Evolutionary conservation across 2,888 invertebrate species (phyloP).

Genomic region (Ephialtes manifestator): DNA sequence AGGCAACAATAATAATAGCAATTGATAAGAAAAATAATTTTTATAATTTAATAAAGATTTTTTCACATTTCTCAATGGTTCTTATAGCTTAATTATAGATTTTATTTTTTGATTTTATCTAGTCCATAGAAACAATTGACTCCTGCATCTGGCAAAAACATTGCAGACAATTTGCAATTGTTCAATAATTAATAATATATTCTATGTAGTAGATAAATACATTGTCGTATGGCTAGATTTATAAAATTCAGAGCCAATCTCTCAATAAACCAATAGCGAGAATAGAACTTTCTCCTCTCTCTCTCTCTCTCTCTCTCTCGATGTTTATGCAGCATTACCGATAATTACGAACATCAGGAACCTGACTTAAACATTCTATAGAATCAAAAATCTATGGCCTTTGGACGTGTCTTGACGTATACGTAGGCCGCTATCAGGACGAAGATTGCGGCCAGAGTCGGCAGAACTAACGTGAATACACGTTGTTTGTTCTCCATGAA

Average conservation of each 20-base stretch:
- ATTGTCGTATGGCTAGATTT: conserved; percentile 10
- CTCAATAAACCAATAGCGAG: conserved; percentile 26
- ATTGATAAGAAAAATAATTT: conserved; percentile 37
- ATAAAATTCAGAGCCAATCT: conserved; percentile 40
- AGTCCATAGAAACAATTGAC: conserved; percentile 25
- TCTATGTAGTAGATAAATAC: conserved; percentile 57
- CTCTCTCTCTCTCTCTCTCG: conserved; percentile 16
- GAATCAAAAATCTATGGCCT: conserved; percentile 81
- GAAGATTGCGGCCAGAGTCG: conserved; percentile 90
- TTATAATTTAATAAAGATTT: conserved; percentile 41
- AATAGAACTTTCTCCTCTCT: conserved; percentile 19
- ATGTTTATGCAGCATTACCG: not conserved
- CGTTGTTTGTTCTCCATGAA: conserved; percentile 93
- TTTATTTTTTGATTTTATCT: conserved; percentile 15
- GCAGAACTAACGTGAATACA: conserved; percentile 92
- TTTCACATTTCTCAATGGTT: not conserved
- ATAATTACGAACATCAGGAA: conserved; percentile 31
- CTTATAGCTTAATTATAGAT: conserved; percentile 27
- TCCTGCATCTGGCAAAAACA: conserved; percentile 5
- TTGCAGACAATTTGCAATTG: conserved; percentile 12
- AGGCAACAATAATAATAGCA: not conserved
- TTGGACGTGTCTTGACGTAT: conserved; percentile 93
- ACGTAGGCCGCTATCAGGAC: conserved; percentile 92
- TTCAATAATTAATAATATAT: conserved; percentile 31
- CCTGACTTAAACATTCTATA: conserved; percentile 46